phyloP scores from a whole-genome alignment of 2,797 vertebrate species.

The Ptychobarbus kaznakovi region DNA sequence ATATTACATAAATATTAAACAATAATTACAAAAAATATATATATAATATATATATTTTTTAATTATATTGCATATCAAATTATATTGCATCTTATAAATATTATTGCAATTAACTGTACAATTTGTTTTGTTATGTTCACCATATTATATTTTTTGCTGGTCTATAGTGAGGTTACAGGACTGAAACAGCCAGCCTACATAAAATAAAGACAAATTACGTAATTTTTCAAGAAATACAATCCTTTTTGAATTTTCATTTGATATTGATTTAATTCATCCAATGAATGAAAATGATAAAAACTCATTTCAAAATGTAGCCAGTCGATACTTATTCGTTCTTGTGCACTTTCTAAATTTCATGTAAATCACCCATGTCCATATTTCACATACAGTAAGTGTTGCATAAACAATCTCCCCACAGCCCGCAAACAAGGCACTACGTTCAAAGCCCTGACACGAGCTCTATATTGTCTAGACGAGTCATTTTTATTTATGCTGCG shows the following conservation, averaged over 20 bases:
- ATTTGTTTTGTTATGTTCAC: neutral
- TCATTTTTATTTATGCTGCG: constrained; percentile 43
- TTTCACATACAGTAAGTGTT: constrained; percentile 43
- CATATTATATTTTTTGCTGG: neutral
- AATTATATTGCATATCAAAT: too few relatives aligned
- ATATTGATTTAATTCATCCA: constrained; percentile 66
- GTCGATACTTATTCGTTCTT: constrained; percentile 56
- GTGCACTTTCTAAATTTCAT: constrained; percentile 52
- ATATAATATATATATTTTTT: too few relatives aligned
- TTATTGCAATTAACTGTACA: too few relatives aligned
- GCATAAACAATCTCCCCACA: constrained; percentile 24
- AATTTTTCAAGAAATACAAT: constrained; percentile 49
- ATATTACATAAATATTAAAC: neutral
- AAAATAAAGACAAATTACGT: constrained; percentile 39
- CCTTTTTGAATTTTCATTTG: constrained; percentile 61
- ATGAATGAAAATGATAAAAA: constrained; percentile 70
- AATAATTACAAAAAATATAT: neutral
- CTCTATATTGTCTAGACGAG: constrained; percentile 17
- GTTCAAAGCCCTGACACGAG: constrained; percentile 23
- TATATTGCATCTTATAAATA: too few relatives aligned
- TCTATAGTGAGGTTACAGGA: neutral
- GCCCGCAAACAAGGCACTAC: constrained; percentile 10
- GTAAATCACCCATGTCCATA: constrained; percentile 62
- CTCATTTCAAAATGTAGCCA: constrained; percentile 66
- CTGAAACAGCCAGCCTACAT: neutral